phyloP scores from a whole-genome alignment of 2,113 vertebrate genomes.

The Halcyon senegalensis region DNA sequence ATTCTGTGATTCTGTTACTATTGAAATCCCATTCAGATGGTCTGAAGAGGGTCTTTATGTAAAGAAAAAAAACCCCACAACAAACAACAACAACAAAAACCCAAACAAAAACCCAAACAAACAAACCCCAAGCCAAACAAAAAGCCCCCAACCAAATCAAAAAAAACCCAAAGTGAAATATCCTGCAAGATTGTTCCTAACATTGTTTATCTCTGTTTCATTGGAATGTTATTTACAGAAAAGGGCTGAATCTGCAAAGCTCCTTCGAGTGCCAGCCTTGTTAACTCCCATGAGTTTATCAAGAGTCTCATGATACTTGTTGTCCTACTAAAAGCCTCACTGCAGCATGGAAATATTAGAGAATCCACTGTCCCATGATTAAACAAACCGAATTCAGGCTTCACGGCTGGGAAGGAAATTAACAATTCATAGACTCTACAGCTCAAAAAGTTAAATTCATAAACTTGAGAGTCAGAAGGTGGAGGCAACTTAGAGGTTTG shows the following conservation, averaged over 20 bases:
- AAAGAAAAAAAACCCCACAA: neutral
- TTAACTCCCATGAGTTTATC: slow-evolving; percentile 20
- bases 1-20: neutral
- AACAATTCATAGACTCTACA: neutral
- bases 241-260: slow-evolving; percentile 45
- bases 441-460: neutral
- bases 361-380: neutral
- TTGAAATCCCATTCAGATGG: neutral
- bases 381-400: neutral
- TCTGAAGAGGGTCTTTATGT: neutral
- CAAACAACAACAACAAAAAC: too few relatives aligned
- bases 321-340: neutral
- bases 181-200: neutral
- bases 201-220: neutral
- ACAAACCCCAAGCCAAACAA: too few relatives aligned
- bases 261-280: neutral
- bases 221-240: slow-evolving; percentile 17
- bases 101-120: neutral
- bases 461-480: neutral
- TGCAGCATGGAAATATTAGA: neutral
- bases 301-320: neutral
- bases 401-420: neutral
- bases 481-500: neutral
- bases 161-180: neutral
- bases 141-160: too few relatives aligned